phyloP scores from a whole-genome alignment of 1,140 invertebrate species.

The Homalodisca vitripennis region DNA sequence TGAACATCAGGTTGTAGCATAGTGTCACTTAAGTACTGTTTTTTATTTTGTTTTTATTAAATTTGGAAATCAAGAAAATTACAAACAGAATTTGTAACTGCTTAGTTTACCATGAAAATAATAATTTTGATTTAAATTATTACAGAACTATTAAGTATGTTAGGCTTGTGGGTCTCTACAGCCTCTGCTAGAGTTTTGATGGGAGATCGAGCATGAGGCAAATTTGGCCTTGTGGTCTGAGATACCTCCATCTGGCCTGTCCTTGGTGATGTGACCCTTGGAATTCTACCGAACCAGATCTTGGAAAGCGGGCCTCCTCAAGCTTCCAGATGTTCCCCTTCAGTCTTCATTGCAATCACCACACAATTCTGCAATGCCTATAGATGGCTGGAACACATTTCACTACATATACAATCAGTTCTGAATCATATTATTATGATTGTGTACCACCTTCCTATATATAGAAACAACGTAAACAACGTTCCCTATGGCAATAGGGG shows the following conservation, averaged over 20 bases:
- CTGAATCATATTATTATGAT: too few relatives aligned
- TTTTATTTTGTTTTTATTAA: neutral
- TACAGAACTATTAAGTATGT: conserved; percentile 75
- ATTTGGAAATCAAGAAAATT: too few relatives aligned
- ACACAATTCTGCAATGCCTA: conserved; percentile 86
- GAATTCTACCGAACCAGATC: conserved; percentile 73
- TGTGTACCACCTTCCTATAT: too few relatives aligned
- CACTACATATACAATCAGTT: too few relatives aligned
- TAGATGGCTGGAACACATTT: conserved; percentile 67
- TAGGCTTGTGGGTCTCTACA: conserved; percentile 75
- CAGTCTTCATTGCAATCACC: conserved; percentile 83
- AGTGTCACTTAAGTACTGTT: neutral
- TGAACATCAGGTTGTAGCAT: too few relatives aligned
- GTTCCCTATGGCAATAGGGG: too few relatives aligned
- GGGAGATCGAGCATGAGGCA: conserved; percentile 67
- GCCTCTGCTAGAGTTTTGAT: conserved; percentile 72
- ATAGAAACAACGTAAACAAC: too few relatives aligned
- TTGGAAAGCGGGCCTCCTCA: conserved; percentile 68
- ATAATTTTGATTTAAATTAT: neutral
- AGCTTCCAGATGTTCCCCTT: conserved; percentile 75
- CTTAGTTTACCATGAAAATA: neutral
- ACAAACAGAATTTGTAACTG: too few relatives aligned
- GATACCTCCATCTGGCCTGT: conserved; percentile 70
- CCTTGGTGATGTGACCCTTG: conserved; percentile 74
- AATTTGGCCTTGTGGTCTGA: conserved; percentile 75